Conservation (phyloP, 1,140 invertebrate genomes). For the Drosophila teissieri region DNA sequence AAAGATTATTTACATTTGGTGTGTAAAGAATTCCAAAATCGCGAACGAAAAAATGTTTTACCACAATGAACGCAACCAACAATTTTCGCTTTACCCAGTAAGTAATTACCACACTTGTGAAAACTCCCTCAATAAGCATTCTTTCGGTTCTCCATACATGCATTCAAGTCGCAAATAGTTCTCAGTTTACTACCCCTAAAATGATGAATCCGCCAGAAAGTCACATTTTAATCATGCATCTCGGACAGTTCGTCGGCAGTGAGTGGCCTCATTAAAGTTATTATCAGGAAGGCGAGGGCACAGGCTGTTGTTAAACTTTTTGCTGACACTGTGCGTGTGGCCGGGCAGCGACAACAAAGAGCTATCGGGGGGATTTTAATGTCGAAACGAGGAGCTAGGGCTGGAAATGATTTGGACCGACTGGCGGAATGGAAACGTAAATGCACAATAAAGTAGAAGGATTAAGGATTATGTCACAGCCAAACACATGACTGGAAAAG, state of each 20-base stretch:
- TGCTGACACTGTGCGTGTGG: slow-evolving; percentile 44
- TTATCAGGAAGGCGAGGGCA: slow-evolving; percentile 19
- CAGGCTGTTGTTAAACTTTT: slow-evolving; percentile 39
- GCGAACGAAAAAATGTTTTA: no score
- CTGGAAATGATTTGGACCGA: slow-evolving; percentile 35
- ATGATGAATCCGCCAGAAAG: slow-evolving; percentile 19
- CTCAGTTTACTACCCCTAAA: slow-evolving; percentile 2
- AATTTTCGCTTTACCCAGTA: no score
- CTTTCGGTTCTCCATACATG: slow-evolving; percentile 1
- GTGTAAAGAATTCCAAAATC: no score
- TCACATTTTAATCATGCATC: slow-evolving; percentile 41
- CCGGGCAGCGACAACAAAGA: slow-evolving; percentile 21
- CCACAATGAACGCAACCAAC: no score
- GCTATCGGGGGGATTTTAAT: slow-evolving; percentile 10
- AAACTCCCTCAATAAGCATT: slow-evolving; percentile 8
- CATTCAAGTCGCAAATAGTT: slow-evolving; percentile 18
- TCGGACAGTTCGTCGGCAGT: slow-evolving; percentile 19
- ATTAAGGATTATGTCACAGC: slow-evolving; percentile 63
- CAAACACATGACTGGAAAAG: slow-evolving; percentile 15
- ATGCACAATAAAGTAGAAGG: slow-evolving; percentile 64
- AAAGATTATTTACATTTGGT: no score
- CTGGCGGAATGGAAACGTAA: slow-evolving; percentile 53
- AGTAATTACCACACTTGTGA: not conserved
- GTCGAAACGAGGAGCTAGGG: not conserved
- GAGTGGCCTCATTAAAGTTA: slow-evolving; percentile 47